phyloP scores from a whole-genome alignment of 2,888 invertebrate species.

The Entomobrya multifasciata region DNA sequence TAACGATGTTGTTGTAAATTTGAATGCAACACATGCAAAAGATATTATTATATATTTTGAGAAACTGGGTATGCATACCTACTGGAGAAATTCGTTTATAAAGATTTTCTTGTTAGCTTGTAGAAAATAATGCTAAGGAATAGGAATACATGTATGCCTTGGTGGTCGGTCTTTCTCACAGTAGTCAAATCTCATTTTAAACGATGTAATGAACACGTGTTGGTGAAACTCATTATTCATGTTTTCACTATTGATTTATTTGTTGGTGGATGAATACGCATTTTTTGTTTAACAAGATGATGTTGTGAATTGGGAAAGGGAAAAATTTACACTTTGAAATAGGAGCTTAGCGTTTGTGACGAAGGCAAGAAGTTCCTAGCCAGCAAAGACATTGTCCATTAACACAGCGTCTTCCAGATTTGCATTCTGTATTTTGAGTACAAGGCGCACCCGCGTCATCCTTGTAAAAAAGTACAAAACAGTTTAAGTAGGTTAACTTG shows the following conservation, averaged over 20 bases:
- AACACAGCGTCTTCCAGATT: conserved; percentile 3
- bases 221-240: conserved; percentile 12
- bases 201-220: conserved; percentile 46
- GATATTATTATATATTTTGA: background rate
- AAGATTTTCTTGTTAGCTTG: background rate
- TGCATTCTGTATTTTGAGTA: background rate
- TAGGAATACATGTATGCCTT: background rate
- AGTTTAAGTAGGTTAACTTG: too few species aligned
- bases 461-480: background rate
- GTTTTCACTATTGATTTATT: conserved; percentile 11
- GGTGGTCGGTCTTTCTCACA: conserved; percentile 8
- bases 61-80: background rate
- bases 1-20: conserved; percentile 29
- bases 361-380: background rate
- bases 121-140: background rate
- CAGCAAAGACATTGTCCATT: conserved; percentile 1
- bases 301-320: background rate
- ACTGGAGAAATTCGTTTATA: background rate
- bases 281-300: too few species aligned
- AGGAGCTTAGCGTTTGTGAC: background rate
- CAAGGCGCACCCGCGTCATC: background rate
- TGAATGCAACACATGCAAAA: conserved; percentile 52
- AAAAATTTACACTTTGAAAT: background rate
- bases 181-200: conserved; percentile 33
- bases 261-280: background rate